Evolutionary conservation across 53 echinoderm and acorn worm species (phyloP), one percentile per base, ranked within the genome.

Genomic region (Echinarachnius parma): DNA sequence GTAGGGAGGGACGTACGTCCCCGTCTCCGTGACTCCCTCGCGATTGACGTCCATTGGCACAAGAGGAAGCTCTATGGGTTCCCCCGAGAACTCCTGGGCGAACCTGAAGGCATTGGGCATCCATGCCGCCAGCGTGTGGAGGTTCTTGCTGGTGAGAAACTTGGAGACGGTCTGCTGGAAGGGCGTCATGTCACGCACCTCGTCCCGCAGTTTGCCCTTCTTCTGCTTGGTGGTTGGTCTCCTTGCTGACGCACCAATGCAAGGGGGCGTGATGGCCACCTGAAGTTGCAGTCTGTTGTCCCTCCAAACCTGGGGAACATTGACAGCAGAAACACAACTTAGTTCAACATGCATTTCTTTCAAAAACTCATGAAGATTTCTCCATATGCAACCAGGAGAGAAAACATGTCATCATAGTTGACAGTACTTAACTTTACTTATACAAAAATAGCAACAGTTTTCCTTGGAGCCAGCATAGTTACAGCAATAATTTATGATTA

Each of bases 1-100:
- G 25, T 80, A 53, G 5, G 83, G 57, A 15, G 98, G 98, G 21
- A 86, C 54, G 60, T 92, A 92, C 2, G 98, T 84, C 3, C 98
- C 98, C 2, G 92, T 88, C 9, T 79, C 80, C 9, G 82, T 39
- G 5, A 82, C 79, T 7, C 89, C 77, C 53, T 90, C 82, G 9
- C 68, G 71, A 22, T 39, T 48, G 28, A 52, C 48, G 23, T 84
- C 84, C n/a, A 36, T 37, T 0, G 80, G 34, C 11, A 44, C 55
- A 21, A 70, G 42, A 19, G 19, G 54, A 16, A 72, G 44, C 9
- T 69, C 59, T 1, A 83, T 39, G 9, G 86, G 48, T n/a, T 70
- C 66, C 10, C 92, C 92, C 9, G 86, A 59, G 50, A 80, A 62
- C 16, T 69, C 70, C 46, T 82, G 54, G 4, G 83, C 53, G 5